phyloP scores from a whole-genome alignment of 2,888 invertebrate genomes.

The Monopis laevigella region DNA sequence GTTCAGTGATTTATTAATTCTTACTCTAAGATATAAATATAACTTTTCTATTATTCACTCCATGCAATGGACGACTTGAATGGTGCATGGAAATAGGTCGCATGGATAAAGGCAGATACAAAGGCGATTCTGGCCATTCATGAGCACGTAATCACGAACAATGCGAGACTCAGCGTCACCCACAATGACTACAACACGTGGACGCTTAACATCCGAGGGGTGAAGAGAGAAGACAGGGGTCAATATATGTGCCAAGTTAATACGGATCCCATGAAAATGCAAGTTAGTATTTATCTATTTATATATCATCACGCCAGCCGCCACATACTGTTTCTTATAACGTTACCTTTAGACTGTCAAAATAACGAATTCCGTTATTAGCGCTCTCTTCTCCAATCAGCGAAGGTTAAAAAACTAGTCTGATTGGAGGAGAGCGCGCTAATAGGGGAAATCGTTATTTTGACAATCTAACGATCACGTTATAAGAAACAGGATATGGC shows the following conservation, averaged over 20 bases:
- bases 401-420: too few relatives aligned
- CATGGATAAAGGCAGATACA: slow-evolving; percentile 94
- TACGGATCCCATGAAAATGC: slow-evolving; percentile 94
- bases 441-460: too few relatives aligned
- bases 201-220: slow-evolving; percentile 88
- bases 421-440: too few relatives aligned
- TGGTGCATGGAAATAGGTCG: slow-evolving; percentile 72
- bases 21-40: too few relatives aligned
- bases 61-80: neutral
- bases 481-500: too few relatives aligned
- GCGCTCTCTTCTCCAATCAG: too few relatives aligned
- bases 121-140: slow-evolving; percentile 93
- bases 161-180: slow-evolving; percentile 86
- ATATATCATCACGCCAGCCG: too few relatives aligned
- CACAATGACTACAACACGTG: slow-evolving; percentile 94
- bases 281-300: slow-evolving; percentile 64
- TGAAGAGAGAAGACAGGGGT: slow-evolving; percentile 86
- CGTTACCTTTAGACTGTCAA: too few relatives aligned
- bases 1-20: too few relatives aligned
- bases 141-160: slow-evolving; percentile 93
- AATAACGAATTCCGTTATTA: too few relatives aligned
- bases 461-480: too few relatives aligned
- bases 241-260: slow-evolving; percentile 96
- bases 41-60: neutral
- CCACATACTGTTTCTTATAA: too few relatives aligned